Evolutionary conservation across 2,113 vertebrate species (phyloP).

Genomic region (Salvelinus namaycush): DNA sequence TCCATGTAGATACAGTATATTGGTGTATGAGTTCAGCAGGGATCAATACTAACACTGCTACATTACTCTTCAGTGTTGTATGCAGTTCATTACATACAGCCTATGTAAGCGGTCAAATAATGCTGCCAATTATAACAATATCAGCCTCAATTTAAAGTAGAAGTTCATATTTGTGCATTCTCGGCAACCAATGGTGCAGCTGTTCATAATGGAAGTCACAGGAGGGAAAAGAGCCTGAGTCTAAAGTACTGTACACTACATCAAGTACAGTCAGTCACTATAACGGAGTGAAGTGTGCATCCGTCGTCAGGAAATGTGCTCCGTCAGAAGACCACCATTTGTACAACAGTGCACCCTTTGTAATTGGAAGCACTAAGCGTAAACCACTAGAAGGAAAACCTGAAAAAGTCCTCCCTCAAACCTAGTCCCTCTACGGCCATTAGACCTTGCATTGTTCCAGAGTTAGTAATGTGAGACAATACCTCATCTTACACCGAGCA

Average conservation of each 20-base stretch:
- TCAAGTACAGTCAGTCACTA: constrained; percentile 29
- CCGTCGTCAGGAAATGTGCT: constrained; percentile 1
- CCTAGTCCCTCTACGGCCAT: constrained; percentile 1
- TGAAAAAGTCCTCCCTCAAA: constrained; percentile 29
- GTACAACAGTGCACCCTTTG: constrained; percentile 21
- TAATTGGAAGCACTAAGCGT: background rate
- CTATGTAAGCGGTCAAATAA: background rate
- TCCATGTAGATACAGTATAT: constrained; percentile 15
- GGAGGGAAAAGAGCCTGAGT: constrained; percentile 3
- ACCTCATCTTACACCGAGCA: constrained; percentile 7
- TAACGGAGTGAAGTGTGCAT: constrained; percentile 1
- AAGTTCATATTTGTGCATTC: constrained; percentile 6
- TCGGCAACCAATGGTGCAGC: constrained; percentile 12
- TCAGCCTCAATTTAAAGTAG: background rate
- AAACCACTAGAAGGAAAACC: constrained; percentile 27
- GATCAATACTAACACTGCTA: constrained; percentile 1
- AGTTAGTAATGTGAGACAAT: constrained; percentile 22
- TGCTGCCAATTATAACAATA: background rate
- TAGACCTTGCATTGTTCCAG: constrained; percentile 11
- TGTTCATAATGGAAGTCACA: constrained; percentile 1
- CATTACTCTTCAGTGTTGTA: constrained; percentile 28
- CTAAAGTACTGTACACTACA: constrained; percentile 32
- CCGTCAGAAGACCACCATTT: constrained; percentile 27
- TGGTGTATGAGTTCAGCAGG: constrained; percentile 38
- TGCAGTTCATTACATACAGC: background rate